Base-by-base conservation (phyloP, 1,140 invertebrate species). In the Nasonia vitripennis region DNA sequence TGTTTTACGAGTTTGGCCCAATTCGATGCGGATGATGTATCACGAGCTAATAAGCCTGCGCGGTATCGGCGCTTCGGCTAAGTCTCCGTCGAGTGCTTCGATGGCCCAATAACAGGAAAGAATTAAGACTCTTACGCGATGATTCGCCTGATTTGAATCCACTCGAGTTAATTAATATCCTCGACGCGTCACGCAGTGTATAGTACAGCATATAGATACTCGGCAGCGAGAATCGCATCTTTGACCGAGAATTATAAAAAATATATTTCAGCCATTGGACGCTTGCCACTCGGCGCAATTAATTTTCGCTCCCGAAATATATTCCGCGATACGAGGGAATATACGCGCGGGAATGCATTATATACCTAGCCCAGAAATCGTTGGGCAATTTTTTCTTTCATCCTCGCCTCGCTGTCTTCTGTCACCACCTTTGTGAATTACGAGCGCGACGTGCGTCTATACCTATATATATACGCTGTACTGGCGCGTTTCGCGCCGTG, bases 221-320 rank as follows among this genome's bases (percentile, higher is more conserved):
- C 5, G 20, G 11, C 55, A 1, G 62, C 9, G 55, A 9, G 31
- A 78, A 67, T 79, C 62, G 37, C 17, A n/a, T 67, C 62, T 79
- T 79, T 41, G 31, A 68, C 34, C 31, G 51, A 79, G 31, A 79
- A 79, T 27, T 27, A 27, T 27, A 6, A n/a, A 11, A 78, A 78
- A 78, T 70, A 67, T 85, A 31, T 68, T 75, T 75, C 41, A n/a
- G 31, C 27, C 17, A 75, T 81, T 85, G 84, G 84, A 78, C 27
- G 7, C 0, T 4, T 81, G 84, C 84, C 84, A 85, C 71, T 70
- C 14, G 55, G 20, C 55, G 73, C n/a, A 75, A 85, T 85, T 80
- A 85, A 85, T 85, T 81, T 77, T 34, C 27, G 11, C 14, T 23
- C 20, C 48, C 71, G 74, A 55, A 81, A 85, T 81, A 85, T 85